phyloP scores from a whole-genome alignment of 2,113 vertebrate species.

The Podarcis muralis region DNA sequence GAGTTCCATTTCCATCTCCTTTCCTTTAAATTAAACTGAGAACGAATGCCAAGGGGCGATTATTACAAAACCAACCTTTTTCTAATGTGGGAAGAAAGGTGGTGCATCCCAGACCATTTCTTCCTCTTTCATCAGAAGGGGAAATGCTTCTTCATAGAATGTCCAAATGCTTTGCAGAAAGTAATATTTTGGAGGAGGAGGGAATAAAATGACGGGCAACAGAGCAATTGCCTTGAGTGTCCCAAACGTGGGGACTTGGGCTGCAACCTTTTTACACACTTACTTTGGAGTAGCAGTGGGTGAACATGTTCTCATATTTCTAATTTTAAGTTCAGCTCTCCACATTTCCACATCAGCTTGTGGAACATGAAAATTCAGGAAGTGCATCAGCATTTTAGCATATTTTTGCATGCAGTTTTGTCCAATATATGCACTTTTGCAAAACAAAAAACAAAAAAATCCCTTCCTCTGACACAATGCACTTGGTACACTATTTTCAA shows the following conservation, averaged over 20 bases:
- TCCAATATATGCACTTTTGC: no score
- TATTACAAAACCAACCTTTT: not conserved
- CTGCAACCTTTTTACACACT: no score
- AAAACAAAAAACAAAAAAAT: no score
- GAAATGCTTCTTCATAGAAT: not conserved
- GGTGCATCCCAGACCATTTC: not conserved
- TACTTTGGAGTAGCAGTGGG: not conserved
- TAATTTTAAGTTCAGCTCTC: no score
- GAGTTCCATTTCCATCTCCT: not conserved
- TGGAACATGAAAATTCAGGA: no score
- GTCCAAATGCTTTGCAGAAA: not conserved
- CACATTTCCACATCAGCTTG: no score
- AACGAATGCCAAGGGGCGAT: not conserved
- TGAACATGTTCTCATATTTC: no score
- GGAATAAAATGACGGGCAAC: not conserved
- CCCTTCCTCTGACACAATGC: no score
- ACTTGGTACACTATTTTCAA: no score
- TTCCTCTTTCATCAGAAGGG: not conserved
- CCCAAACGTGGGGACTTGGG: not conserved
- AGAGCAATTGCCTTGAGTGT: not conserved
- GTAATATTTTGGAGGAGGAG: not conserved
- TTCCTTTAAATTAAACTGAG: not conserved
- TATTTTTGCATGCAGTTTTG: no score
- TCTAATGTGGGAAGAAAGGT: not conserved
- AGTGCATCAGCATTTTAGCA: no score